phyloP scores from a whole-genome alignment of 1,140 invertebrate genomes.

The Drosophila kurseongensis region DNA sequence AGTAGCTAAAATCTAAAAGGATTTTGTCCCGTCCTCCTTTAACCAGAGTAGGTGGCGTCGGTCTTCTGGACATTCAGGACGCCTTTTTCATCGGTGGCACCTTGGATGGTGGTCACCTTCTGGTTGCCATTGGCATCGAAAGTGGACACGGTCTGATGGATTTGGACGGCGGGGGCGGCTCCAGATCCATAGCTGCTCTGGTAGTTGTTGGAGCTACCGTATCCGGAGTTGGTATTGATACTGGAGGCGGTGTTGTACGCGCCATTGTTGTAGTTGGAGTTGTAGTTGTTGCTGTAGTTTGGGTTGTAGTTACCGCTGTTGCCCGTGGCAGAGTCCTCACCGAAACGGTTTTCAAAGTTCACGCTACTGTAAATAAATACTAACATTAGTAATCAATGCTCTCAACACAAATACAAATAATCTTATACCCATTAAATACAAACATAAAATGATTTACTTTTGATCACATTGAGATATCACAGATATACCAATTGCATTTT shows the following conservation, averaged over 20 bases:
- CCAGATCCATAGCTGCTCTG: constrained; percentile 14
- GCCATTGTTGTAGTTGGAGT: neutral
- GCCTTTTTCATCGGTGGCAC: constrained; percentile 25
- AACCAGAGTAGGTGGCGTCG: constrained; percentile 4
- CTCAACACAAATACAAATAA: too few species aligned
- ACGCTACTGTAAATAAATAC: neutral
- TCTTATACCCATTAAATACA: too few species aligned
- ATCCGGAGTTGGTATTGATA: constrained; percentile 1
- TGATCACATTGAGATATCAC: too few species aligned
- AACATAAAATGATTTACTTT: too few species aligned
- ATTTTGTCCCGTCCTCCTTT: neutral
- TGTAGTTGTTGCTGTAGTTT: constrained; percentile 1
- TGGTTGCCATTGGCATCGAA: constrained; percentile 27
- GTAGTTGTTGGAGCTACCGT: neutral
- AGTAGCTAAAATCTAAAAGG: neutral
- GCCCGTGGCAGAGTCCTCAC: constrained; percentile 47
- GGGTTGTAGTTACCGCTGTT: constrained; percentile 3
- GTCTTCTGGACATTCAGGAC: constrained; percentile 35
- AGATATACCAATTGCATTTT: too few species aligned
- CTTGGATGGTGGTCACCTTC: constrained; percentile 33
- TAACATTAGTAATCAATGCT: neutral
- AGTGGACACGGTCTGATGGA: constrained; percentile 25
- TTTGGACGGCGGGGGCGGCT: constrained; percentile 7
- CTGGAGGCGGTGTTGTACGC: neutral
- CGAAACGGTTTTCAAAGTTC: constrained; percentile 39